Evolutionary conservation across 1,140 invertebrate species (phyloP).

Genomic region (Hormaphis cornu): DNA sequence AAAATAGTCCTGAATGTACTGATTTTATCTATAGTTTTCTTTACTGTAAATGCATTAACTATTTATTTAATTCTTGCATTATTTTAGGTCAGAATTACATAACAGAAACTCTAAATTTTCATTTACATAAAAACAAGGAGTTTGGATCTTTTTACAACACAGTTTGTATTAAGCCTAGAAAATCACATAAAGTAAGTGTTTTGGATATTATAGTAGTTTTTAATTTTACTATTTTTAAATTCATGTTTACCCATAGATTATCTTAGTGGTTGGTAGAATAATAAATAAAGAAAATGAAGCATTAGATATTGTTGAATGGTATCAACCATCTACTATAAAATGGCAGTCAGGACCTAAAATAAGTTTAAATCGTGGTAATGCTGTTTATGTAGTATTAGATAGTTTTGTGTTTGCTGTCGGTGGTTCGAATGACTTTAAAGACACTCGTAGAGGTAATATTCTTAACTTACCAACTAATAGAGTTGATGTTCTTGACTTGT

Average conservation of each 20-base stretch:
- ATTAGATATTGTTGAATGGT: constrained; percentile 83
- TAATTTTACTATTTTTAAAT: not conserved
- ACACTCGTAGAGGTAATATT: constrained; percentile 83
- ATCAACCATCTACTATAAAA: constrained; percentile 72
- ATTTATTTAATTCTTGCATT: constrained; percentile 26
- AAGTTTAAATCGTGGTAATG: constrained; percentile 58
- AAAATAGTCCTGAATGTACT: constrained; percentile 68
- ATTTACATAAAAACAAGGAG: constrained; percentile 79
- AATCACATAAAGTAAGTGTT: constrained; percentile 43
- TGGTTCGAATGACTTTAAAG: constrained; percentile 86
- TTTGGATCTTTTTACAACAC: constrained; percentile 63
- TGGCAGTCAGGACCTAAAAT: constrained; percentile 71
- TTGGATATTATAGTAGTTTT: not conserved
- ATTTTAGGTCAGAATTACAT: constrained; percentile 71
- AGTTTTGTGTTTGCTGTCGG: constrained; percentile 83
- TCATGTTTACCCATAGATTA: constrained; percentile 47
- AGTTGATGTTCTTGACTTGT: constrained; percentile 30
- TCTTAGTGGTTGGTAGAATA: constrained; percentile 88
- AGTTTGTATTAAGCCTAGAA: constrained; percentile 71
- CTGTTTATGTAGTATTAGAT: constrained; percentile 73
- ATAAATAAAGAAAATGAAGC: constrained; percentile 96
- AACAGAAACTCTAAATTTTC: constrained; percentile 93
- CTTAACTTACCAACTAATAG: no score
- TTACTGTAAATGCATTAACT: not conserved
- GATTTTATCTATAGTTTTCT: constrained; percentile 18